Conservation (phyloP, 2,113 vertebrate genomes). For the Lethenteron reissneri region DNA sequence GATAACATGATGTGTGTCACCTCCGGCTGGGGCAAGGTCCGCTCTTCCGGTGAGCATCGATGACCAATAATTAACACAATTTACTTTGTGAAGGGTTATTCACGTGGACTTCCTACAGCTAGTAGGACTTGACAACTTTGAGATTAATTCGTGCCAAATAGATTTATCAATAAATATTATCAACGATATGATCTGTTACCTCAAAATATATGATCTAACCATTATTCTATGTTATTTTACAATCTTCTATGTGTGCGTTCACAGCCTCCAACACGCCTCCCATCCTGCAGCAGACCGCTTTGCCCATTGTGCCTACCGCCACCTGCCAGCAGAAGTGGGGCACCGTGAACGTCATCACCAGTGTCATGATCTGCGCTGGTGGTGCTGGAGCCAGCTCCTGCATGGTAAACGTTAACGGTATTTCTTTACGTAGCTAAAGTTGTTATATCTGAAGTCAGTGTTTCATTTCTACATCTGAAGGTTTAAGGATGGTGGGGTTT, state of each 20-base stretch:
- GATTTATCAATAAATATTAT: too few relatives aligned
- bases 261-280: constrained; percentile 29
- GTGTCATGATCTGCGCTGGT: constrained; percentile 47
- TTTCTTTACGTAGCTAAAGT: constrained; percentile 9
- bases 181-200: too few relatives aligned
- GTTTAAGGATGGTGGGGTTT: too few relatives aligned
- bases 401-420: constrained; percentile 27
- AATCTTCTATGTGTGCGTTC: not conserved
- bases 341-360: constrained; percentile 15
- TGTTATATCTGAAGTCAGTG: constrained; percentile 17
- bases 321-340: constrained; percentile 37
- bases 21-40: constrained; percentile 2
- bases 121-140: too few relatives aligned
- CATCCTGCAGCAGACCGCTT: constrained; percentile 37
- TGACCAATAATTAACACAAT: too few relatives aligned
- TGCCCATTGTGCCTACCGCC: constrained; percentile 38
- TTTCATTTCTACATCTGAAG: not conserved
- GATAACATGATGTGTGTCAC: constrained; percentile 1
- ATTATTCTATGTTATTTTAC: too few relatives aligned
- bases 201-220: too few relatives aligned
- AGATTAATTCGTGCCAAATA: too few relatives aligned
- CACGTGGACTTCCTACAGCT: too few relatives aligned
- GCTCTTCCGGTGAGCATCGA: not conserved
- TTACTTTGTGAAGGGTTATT: too few relatives aligned
- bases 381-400: constrained; percentile 43